Evolutionary conservation across 2,113 vertebrate species (phyloP), one percentile per base, ranked within the genome.

Genomic region (Rhagologus leucostigma): DNA sequence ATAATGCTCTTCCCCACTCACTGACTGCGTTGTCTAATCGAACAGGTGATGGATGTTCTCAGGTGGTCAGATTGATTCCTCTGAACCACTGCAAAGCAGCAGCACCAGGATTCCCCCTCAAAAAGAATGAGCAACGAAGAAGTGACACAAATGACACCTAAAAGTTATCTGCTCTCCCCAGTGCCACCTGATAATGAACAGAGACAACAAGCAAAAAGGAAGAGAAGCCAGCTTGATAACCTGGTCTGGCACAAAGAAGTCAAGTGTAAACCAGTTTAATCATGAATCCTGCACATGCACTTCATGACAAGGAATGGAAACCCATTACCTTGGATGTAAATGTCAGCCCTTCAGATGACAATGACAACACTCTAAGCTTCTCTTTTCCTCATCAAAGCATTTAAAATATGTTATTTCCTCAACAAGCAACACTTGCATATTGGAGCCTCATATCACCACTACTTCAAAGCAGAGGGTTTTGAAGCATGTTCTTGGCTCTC

Each of bases 401-500:
- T 90, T 96, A 57, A 92, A 95, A 84, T 83, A 95, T 95, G 55
- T 95, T 96, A 91, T 76, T 92, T 96, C 78, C 57, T 95, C 88
- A 91, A 87, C 93, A 93, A 94, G 87, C 16, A 69, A 67, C 67
- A 76, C 69, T 68, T 92, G 71, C 64, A 16, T 90, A 76, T n/a
- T 55, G 27, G 81, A 97, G 71, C 62, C 49, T 95, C 60, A 56
- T 62, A 92, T 92, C 88, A 90, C 60, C 84, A 26, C 75, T 79
- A 88, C 90, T 96, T 97, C 95, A 97, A 96, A 97, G 96, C 64
- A 82, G 69, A 89, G 89, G 67, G 42, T 46, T 96, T 95, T 87
- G 84, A 97, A 93, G 89, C 69, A 49, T 97, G 95, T 88, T 96
- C 90, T 91, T 91, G 71, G 77, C 78, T 96, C 90, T 97, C 78